Percentiles rank a stretch among this genome's conserved stretches.
Conservation (phyloP, 2,113 vertebrate genomes). For the Corythaixoides concolor region DNA sequence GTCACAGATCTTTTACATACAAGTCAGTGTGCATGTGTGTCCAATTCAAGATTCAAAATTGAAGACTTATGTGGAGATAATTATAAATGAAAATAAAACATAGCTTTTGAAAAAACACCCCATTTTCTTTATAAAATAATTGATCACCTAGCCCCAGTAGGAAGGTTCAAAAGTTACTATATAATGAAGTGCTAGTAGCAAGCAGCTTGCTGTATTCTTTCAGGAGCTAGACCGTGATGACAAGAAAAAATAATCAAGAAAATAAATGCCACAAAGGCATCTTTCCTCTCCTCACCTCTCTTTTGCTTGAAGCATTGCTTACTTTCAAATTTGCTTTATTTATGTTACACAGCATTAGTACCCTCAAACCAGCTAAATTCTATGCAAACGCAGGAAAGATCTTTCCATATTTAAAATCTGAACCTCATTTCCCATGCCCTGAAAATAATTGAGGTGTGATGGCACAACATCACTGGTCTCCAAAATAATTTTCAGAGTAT, state of each 20-base stretch:
- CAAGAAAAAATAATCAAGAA: background rate
- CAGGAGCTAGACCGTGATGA: background rate
- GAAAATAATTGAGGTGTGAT: background rate
- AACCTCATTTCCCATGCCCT: background rate
- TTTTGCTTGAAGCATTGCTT: background rate
- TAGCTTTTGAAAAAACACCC: constrained; percentile 56
- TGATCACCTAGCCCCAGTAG: background rate
- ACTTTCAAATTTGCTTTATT: background rate
- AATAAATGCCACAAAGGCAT: background rate
- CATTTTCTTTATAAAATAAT: constrained; percentile 60
- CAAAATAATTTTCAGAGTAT: background rate
- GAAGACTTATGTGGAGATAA: constrained; percentile 75
- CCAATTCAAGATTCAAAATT: constrained; percentile 73
- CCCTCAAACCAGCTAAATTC: background rate
- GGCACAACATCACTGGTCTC: background rate
- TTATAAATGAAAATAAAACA: constrained; percentile 73
- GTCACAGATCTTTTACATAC: constrained; percentile 72
- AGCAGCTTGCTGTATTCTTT: background rate
- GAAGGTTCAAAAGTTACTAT: background rate
- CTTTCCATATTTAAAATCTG: background rate
- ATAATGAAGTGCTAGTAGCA: background rate
- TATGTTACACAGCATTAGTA: background rate
- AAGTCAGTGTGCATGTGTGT: constrained; percentile 67
- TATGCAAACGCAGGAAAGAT: background rate
- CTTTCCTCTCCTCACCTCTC: background rate